Conservation (phyloP, 2,888 invertebrate genomes). For the Trimorus sp. region DNA sequence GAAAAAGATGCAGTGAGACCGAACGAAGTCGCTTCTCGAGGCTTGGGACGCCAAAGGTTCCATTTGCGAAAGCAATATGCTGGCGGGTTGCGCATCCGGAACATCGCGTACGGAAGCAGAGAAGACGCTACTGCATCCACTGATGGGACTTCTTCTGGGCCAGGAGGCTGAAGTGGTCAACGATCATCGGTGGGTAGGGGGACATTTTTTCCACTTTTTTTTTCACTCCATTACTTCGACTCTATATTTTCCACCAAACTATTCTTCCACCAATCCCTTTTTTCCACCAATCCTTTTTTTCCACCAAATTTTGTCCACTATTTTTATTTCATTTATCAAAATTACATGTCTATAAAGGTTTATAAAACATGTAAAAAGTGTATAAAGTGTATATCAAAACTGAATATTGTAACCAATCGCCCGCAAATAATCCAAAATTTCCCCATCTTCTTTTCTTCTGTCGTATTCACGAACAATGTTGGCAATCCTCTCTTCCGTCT, state of each 20-base stretch:
- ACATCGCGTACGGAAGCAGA: too few species aligned
- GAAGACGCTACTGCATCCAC: too few species aligned
- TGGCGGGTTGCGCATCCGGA: too few species aligned
- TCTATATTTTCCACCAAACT: background rate
- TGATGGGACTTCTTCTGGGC: too few species aligned
- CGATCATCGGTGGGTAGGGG: too few species aligned
- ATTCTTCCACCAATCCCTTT: background rate
- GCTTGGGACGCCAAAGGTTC: too few species aligned
- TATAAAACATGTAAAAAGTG: background rate
- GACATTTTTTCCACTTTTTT: conserved; percentile 13
- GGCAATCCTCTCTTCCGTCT: background rate
- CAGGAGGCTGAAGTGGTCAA: too few species aligned
- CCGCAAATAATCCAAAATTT: background rate
- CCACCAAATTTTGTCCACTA: background rate
- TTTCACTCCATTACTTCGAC: conserved; percentile 4
- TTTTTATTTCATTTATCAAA: too few species aligned
- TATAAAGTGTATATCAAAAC: background rate
- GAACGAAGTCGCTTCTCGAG: too few species aligned
- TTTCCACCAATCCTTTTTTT: background rate
- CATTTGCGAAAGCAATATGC: too few species aligned
- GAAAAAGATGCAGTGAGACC: too few species aligned
- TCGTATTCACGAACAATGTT: background rate
- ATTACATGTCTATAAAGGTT: too few species aligned
- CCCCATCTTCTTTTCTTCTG: background rate
- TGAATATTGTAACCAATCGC: background rate